Percentiles rank a stretch among this genome's conserved stretches.
Conservation (phyloP, 1,140 invertebrate genomes). For the Drosophila sulfurigaster region DNA sequence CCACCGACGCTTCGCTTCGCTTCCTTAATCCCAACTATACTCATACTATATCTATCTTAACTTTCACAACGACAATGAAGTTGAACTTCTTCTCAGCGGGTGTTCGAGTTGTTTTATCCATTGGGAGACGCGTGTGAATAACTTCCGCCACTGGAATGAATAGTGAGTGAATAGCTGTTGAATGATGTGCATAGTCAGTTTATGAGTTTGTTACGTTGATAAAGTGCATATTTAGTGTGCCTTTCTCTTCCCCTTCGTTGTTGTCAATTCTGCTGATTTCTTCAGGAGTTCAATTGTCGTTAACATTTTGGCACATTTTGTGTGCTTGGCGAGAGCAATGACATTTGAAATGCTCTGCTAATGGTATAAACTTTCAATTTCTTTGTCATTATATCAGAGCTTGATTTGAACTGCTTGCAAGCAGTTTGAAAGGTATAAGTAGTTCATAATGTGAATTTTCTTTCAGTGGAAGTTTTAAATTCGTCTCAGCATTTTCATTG, state of each 20-base stretch:
- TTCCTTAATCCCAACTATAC: conserved; percentile 38
- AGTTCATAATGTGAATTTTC: too few species aligned
- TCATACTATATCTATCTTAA: too few species aligned
- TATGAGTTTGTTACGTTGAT: conserved; percentile 30
- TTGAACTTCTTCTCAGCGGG: conserved; percentile 21
- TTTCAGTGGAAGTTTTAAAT: too few species aligned
- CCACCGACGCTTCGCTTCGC: conserved; percentile 3
- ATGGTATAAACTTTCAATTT: neutral
- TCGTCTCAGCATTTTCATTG: too few species aligned
- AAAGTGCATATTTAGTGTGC: conserved; percentile 24
- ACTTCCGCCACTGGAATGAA: conserved; percentile 51
- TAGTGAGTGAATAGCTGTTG: conserved; percentile 42
- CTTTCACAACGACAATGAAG: conserved; percentile 54
- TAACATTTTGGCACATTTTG: neutral
- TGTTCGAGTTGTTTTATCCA: conserved; percentile 33
- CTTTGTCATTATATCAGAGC: neutral
- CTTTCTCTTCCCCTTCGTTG: neutral
- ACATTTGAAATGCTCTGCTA: neutral
- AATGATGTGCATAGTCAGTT: conserved; percentile 24
- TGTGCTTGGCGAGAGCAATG: neutral
- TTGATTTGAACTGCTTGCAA: too few species aligned
- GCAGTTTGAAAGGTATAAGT: too few species aligned
- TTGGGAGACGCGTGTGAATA: conserved; percentile 47
- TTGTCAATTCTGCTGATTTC: neutral
- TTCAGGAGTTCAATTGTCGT: neutral